Percentiles rank a stretch among this genome's conserved stretches.
Conservation (phyloP, 53 echinoderm and acorn worm species). For the Holothuria scabra region DNA sequence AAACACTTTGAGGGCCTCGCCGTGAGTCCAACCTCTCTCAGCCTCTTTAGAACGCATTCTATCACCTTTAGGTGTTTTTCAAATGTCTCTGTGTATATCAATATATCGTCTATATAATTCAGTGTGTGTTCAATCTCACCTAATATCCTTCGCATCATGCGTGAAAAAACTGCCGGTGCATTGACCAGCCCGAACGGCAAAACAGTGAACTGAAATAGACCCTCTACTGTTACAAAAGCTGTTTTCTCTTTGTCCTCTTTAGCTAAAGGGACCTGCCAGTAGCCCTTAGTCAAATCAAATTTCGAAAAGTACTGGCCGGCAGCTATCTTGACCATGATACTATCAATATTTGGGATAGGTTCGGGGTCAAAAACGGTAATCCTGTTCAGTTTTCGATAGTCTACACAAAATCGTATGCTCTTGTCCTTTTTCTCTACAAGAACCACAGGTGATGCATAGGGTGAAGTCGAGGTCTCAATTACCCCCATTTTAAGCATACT, state of each 20-base stretch:
- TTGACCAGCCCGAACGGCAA: conserved; percentile 63
- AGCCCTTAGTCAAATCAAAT: conserved; percentile 59
- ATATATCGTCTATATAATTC: conserved; percentile 61
- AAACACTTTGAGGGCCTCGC: too few relatives aligned
- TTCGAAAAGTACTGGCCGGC: conserved; percentile 40
- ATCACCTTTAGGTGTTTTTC: conserved; percentile 34
- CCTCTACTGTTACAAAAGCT: conserved; percentile 56
- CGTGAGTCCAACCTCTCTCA: too few relatives aligned
- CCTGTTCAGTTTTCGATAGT: too few relatives aligned
- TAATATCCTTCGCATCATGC: conserved; percentile 51
- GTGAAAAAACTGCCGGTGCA: conserved; percentile 55
- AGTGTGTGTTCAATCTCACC: conserved; percentile 33
- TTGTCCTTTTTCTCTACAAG: too few relatives aligned
- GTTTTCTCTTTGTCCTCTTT: conserved; percentile 45
- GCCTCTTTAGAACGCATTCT: not conserved
- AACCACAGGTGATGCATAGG: too few relatives aligned
- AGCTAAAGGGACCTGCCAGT: conserved; percentile 61
- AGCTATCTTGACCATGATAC: not conserved
- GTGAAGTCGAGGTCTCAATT: too few relatives aligned
- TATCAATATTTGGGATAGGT: too few relatives aligned
- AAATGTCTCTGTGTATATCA: conserved; percentile 59
- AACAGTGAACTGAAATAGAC: conserved; percentile 58
- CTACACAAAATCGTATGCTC: too few relatives aligned
- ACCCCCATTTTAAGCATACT: too few relatives aligned
- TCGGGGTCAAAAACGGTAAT: too few relatives aligned